Evolutionary conservation across 2,113 vertebrate genomes (phyloP).

Genomic region (Synchiropus splendidus): DNA sequence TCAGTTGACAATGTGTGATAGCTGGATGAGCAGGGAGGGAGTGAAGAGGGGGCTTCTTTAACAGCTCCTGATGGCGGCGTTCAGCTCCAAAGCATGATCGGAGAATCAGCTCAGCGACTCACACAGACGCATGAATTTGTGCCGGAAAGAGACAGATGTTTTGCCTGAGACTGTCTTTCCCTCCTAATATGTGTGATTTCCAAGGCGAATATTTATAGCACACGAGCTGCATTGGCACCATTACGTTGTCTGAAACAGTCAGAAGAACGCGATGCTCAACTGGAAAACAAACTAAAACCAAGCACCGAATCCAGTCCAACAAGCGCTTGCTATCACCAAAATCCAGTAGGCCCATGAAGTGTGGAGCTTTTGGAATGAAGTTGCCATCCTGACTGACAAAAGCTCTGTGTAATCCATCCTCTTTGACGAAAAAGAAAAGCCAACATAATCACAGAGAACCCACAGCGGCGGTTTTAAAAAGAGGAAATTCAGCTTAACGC

Average conservation of each 20-base stretch:
- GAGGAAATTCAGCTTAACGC: conserved; percentile 32
- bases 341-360: conserved; percentile 7
- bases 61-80: conserved; percentile 35
- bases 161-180: conserved; percentile 6
- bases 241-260: too few species aligned
- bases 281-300: neutral
- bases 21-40: conserved; percentile 15
- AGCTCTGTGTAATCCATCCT: conserved; percentile 30
- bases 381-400: conserved; percentile 14
- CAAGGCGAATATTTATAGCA: conserved; percentile 2
- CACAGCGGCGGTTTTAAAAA: conserved; percentile 17
- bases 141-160: conserved; percentile 16
- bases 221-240: too few species aligned
- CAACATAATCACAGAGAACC: conserved; percentile 17
- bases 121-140: conserved; percentile 2
- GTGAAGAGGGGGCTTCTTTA: conserved; percentile 18
- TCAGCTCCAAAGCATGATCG: conserved; percentile 45
- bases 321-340: conserved; percentile 3
- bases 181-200: conserved; percentile 9
- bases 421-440: conserved; percentile 7
- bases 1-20: conserved; percentile 16
- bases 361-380: conserved; percentile 9
- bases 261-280: neutral
- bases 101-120: conserved; percentile 28
- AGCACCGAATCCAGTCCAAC: conserved; percentile 5